phyloP scores from a whole-genome alignment of 2,797 vertebrate species.

The Petrocephalus sullivani region DNA sequence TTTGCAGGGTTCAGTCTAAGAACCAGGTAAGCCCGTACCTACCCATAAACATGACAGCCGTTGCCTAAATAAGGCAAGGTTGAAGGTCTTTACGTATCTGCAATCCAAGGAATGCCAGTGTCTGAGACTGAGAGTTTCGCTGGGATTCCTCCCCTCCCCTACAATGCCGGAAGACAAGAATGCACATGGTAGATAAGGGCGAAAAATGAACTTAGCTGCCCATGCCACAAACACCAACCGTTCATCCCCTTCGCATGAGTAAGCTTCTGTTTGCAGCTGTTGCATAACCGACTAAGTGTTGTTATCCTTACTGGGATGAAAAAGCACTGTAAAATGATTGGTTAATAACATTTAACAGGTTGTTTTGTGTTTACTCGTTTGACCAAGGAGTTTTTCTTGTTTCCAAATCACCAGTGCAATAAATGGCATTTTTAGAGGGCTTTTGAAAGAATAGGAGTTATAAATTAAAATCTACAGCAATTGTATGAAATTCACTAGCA shows the following conservation, averaged over 20 bases:
- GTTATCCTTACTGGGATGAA: not conserved
- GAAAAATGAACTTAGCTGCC: not conserved
- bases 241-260: conserved; percentile 16
- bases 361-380: not conserved
- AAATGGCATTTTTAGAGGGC: not conserved
- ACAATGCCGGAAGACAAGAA: not conserved
- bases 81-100: conserved; percentile 28
- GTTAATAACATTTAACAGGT: not conserved
- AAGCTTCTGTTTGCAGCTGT: conserved; percentile 9
- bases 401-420: not conserved
- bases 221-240: not conserved
- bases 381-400: not conserved
- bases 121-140: conserved; percentile 21
- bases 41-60: conserved; percentile 14
- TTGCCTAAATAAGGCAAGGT: conserved; percentile 43
- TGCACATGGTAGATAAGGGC: conserved; percentile 6
- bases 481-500: not conserved
- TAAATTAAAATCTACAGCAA: not conserved
- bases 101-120: conserved; percentile 28
- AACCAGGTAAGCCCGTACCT: conserved; percentile 38
- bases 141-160: not conserved
- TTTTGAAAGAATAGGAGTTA: not conserved
- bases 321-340: not conserved
- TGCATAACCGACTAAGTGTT: conserved; percentile 24
- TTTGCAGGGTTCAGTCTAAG: conserved; percentile 18